Evolutionary conservation across 2,797 vertebrate genomes (phyloP).

Genomic region (Peromyscus aztecus): DNA sequence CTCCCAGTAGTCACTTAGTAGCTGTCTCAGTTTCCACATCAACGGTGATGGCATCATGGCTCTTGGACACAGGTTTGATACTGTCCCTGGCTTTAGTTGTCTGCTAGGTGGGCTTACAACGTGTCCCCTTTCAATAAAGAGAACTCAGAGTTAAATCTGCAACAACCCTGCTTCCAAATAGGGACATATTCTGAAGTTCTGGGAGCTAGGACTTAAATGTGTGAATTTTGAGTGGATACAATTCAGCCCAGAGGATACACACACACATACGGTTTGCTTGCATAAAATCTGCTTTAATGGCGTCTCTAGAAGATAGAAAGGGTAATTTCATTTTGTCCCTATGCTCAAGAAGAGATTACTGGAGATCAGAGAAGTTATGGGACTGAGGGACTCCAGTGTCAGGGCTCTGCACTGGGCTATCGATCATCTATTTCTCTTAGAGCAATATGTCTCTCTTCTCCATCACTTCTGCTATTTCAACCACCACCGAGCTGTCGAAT

Average conservation of each 20-base stretch:
- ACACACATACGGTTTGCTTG: not conserved
- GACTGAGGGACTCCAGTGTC: not conserved
- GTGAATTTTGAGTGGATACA: constrained; percentile 10
- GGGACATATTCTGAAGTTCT: not conserved
- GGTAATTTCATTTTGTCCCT: not conserved
- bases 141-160: not conserved
- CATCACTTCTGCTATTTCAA: constrained; percentile 28
- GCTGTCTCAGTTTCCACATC: not conserved
- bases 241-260: not conserved
- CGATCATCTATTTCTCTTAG: not conserved
- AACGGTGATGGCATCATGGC: not conserved
- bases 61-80: not conserved
- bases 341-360: not conserved
- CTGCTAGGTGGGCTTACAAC: not conserved
- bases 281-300: not conserved
- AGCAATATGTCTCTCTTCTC: not conserved
- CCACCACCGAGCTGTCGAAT: not conserved
- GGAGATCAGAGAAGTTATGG: constrained; percentile 3
- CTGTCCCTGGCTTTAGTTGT: not conserved
- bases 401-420: not conserved
- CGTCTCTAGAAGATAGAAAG: not conserved
- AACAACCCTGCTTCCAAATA: constrained; percentile 30
- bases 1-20: not conserved
- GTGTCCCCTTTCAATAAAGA: not conserved
- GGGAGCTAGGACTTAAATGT: not conserved